These are phyloP conservation scores for Melanerpes formicivorus DNA, from an alignment of 2,113 vertebrate species.

Conservation along the genomic window DNA sequence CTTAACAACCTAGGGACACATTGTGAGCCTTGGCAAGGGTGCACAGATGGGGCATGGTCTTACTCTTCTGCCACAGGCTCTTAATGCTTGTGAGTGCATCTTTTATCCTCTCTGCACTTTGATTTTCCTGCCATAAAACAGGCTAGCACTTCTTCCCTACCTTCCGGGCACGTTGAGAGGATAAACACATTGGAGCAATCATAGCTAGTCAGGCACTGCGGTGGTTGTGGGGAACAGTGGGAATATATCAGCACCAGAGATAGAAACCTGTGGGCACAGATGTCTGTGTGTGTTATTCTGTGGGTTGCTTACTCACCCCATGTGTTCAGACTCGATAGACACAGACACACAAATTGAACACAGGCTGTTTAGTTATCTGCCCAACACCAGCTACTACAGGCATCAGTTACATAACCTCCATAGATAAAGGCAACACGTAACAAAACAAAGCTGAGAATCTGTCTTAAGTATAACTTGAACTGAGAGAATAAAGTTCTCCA, in stretches of 20 bases:
- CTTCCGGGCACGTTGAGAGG: neutral
- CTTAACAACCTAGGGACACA: neutral
- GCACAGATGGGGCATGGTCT: fast-evolving
- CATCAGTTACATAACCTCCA: neutral
- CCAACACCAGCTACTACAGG: neutral
- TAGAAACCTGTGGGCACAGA: constrained; percentile 59
- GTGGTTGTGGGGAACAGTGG: constrained; percentile 4
- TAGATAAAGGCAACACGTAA: neutral
- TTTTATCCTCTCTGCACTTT: neutral
- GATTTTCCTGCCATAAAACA: neutral
- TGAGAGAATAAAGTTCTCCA: constrained; percentile 7
- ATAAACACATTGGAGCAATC: neutral
- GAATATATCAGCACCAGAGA: constrained; percentile 36
- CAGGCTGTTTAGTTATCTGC: constrained; percentile 32
- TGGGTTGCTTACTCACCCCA: constrained; percentile 29
- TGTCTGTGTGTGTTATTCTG: neutral
- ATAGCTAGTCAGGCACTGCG: neutral
- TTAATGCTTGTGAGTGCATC: fast-evolving
- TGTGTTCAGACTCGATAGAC: constrained; percentile 47
- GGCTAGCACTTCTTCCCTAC: neutral
- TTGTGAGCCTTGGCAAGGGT: neutral
- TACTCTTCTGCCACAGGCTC: neutral
- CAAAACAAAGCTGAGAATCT: neutral
- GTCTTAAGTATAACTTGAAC: neutral
- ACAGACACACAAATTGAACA: neutral